Conservation (phyloP, 2,888 invertebrate genomes). For the Xiphydria camelus region DNA sequence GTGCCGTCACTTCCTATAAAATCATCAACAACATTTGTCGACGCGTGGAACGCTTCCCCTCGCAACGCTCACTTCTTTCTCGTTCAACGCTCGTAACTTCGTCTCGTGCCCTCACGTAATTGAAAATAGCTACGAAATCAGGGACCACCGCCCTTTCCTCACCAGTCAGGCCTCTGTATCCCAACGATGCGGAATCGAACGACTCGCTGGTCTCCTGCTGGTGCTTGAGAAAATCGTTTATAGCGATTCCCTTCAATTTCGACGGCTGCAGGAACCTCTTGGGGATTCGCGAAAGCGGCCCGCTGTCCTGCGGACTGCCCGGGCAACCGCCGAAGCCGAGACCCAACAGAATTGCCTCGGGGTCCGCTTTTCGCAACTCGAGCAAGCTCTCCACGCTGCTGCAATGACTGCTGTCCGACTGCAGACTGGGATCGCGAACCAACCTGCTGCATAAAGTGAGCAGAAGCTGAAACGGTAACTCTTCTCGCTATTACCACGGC, state of each 20-base stretch:
- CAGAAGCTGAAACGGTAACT: no score
- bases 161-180: slow-evolving; percentile 79
- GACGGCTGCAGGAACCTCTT: slow-evolving; percentile 82
- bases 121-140: no score
- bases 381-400: slow-evolving; percentile 82
- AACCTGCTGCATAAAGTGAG: slow-evolving; percentile 35
- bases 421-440: slow-evolving; percentile 52
- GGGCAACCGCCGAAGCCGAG: slow-evolving; percentile 76
- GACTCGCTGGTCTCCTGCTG: slow-evolving; percentile 74
- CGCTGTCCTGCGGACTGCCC: slow-evolving; percentile 65
- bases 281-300: slow-evolving; percentile 74
- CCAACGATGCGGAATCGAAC: slow-evolving; percentile 75
- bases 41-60: no score
- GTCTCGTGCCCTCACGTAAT: no score
- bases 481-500: no score
- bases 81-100: no score
- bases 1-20: slow-evolving; percentile 55
- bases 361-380: slow-evolving; percentile 83
- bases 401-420: slow-evolving; percentile 66
- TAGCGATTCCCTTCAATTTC: slow-evolving; percentile 74
- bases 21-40: slow-evolving; percentile 36
- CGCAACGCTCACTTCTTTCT: no score
- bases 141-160: no score
- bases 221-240: slow-evolving; percentile 74
- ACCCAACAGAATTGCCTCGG: slow-evolving; percentile 82